A percentile compares a stretch with the other conserved stretches of the same genome.
These are phyloP conservation scores for Hedychridium roseum DNA, from an alignment of 2,888 invertebrate genomes.

Conservation along the genomic window DNA sequence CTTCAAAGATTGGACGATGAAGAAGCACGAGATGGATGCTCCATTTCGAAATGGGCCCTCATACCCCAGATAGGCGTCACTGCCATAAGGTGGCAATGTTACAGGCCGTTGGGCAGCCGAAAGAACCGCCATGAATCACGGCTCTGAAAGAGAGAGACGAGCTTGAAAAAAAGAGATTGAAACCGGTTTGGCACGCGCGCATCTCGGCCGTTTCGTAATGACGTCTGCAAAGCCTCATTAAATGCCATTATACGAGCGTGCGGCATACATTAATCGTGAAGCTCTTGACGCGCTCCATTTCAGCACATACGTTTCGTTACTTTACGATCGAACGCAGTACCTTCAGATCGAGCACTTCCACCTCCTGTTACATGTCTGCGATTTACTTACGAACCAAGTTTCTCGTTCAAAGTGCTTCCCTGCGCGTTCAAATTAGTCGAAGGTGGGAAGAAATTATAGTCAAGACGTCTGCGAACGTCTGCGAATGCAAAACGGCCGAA, in stretches of 20 bases:
- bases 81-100: conserved; percentile 57
- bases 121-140: conserved; percentile 56
- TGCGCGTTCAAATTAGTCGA: conserved; percentile 1
- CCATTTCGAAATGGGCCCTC: conserved; percentile 36
- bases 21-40: neutral
- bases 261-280: conserved; percentile 30
- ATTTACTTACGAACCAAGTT: no score
- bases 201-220: conserved; percentile 29
- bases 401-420: neutral
- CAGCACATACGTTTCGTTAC: no score
- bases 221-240: conserved; percentile 34
- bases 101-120: conserved; percentile 57
- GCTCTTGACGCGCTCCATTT: no score
- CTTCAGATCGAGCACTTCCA: no score
- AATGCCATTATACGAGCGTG: conserved; percentile 36
- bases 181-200: conserved; percentile 49
- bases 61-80: conserved; percentile 34
- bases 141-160: conserved; percentile 27
- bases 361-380: no score
- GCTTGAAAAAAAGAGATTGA: conserved; percentile 27
- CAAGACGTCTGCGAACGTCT: conserved; percentile 10
- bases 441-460: no score
- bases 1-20: neutral
- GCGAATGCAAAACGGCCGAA: conserved; percentile 29
- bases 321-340: no score